phyloP scores from a whole-genome alignment of 2,888 invertebrate species.

The Synergus gifuensis region DNA sequence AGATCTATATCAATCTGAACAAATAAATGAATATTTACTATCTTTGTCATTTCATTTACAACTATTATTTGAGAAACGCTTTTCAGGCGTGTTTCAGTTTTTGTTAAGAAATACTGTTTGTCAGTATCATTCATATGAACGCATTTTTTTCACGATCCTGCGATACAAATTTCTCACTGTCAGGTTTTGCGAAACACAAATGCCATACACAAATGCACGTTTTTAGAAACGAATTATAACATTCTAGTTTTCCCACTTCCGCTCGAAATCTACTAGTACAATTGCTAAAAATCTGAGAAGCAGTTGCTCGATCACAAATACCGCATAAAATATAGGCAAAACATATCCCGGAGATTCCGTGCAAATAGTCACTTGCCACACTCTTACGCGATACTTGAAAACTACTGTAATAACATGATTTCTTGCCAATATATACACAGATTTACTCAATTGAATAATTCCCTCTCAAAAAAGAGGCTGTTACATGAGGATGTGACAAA shows the following conservation, averaged over 20 bases:
- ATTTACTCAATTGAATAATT: slow-evolving; percentile 34
- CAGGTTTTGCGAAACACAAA: slow-evolving; percentile 31
- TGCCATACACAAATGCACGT: slow-evolving; percentile 21
- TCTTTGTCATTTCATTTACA: not conserved
- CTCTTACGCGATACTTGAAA: slow-evolving; percentile 41
- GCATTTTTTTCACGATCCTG: not conserved
- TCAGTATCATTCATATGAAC: not conserved
- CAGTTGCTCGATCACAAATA: not conserved
- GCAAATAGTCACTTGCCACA: not conserved
- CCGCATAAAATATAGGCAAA: not conserved
- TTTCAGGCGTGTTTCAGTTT: slow-evolving; percentile 44
- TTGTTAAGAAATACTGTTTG: not conserved
- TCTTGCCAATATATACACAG: slow-evolving; percentile 53
- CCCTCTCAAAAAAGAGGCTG: not conserved
- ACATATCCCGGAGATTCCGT: not conserved
- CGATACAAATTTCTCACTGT: slow-evolving; percentile 35
- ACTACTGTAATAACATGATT: slow-evolving; percentile 42
- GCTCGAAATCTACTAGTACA: slow-evolving; percentile 10
- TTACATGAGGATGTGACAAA: slow-evolving; percentile 15
- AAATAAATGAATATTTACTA: slow-evolving; percentile 15
- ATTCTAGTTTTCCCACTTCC: slow-evolving; percentile 16
- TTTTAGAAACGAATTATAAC: slow-evolving; percentile 20
- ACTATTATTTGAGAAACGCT: slow-evolving; percentile 43
- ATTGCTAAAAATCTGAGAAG: slow-evolving; percentile 33
- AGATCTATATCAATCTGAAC: slow-evolving; percentile 4